Conservation (phyloP, 2,797 vertebrate species). For the Eutrigla gurnardus region DNA sequence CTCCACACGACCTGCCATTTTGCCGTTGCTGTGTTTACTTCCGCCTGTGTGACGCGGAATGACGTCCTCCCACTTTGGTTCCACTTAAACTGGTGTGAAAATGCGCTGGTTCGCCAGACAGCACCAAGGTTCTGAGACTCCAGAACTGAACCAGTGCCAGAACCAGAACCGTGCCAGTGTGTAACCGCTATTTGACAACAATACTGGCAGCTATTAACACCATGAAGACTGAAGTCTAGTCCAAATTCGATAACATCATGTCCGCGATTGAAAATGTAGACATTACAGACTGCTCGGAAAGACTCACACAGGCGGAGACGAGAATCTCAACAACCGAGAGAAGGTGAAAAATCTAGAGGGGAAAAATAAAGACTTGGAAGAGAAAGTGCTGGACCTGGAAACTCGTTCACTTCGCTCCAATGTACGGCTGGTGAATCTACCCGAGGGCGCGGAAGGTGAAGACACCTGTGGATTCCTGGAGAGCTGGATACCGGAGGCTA, state of each 20-base stretch:
- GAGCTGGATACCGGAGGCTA: neutral
- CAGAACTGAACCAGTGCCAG: too few species aligned
- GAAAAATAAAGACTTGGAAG: constrained; percentile 1
- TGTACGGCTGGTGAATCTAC: neutral
- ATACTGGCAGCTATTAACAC: too few species aligned
- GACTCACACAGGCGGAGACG: neutral
- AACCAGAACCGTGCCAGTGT: too few species aligned
- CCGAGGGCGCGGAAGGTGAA: neutral
- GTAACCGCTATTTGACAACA: too few species aligned
- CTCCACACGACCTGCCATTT: too few species aligned
- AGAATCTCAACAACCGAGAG: neutral
- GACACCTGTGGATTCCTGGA: neutral
- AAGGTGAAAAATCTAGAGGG: neutral
- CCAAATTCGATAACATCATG: neutral
- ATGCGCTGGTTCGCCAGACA: too few species aligned
- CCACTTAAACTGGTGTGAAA: too few species aligned
- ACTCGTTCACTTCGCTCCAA: neutral
- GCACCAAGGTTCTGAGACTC: too few species aligned
- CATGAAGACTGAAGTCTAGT: too few species aligned
- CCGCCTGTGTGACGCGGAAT: too few species aligned
- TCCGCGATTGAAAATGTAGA: neutral
- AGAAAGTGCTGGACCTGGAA: neutral
- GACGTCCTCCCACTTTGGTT: too few species aligned
- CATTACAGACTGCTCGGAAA: neutral
- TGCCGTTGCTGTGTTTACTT: too few species aligned